A percentile compares a stretch with the other conserved stretches of the same genome.
Conservation (phyloP, 2,797 vertebrate genomes). For the Parauchenoglanis punctatus region DNA sequence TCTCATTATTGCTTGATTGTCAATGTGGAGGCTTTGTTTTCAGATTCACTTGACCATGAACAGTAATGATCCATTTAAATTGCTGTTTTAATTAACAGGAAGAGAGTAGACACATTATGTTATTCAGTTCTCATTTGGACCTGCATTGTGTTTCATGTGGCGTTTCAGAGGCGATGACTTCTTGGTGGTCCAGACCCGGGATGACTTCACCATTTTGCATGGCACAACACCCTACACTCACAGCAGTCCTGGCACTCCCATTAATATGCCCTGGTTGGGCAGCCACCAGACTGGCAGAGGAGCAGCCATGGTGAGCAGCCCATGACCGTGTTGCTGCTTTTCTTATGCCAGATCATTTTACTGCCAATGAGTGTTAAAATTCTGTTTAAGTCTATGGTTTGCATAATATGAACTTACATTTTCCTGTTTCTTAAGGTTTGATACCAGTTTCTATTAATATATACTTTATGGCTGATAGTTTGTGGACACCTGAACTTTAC, state of each 20-base stretch:
- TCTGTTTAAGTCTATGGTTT: neutral
- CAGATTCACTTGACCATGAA: neutral
- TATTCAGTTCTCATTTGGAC: neutral
- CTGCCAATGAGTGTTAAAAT: neutral
- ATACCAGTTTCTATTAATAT: neutral
- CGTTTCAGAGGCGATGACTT: slow-evolving; percentile 85
- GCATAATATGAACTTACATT: neutral
- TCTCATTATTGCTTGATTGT: slow-evolving; percentile 5
- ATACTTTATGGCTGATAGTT: neutral
- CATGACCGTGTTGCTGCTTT: neutral
- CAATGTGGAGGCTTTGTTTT: neutral
- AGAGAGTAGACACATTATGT: neutral
- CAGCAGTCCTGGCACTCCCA: slow-evolving; percentile 92
- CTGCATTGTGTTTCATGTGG: neutral
- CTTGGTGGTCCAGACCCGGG: slow-evolving; percentile 89
- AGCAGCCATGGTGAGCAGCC: slow-evolving; percentile 86
- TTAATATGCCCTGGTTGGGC: slow-evolving; percentile 97
- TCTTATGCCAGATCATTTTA: neutral
- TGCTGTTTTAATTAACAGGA: neutral
- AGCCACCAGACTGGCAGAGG: slow-evolving; percentile 93
- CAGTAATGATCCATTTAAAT: neutral
- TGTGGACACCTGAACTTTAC: neutral
- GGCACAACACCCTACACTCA: slow-evolving; percentile 95
- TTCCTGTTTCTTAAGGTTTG: neutral
- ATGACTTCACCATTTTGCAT: slow-evolving; percentile 86